Conservation (phyloP, 2,113 vertebrate species). For the Phoxinus phoxinus region DNA sequence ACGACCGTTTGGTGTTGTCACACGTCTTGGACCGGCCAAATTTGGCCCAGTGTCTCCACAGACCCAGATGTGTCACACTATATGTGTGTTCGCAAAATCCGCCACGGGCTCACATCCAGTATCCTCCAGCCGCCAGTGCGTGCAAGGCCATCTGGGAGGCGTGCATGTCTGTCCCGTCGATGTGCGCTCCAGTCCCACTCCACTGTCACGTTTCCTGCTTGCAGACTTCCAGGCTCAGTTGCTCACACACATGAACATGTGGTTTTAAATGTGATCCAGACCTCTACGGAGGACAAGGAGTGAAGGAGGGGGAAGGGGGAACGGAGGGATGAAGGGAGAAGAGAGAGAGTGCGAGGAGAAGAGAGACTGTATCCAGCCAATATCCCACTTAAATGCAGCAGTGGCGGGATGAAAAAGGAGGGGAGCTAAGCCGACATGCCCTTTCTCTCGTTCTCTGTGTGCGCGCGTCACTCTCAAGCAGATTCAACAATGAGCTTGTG, state of each 20-base stretch:
- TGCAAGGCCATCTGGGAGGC: slow-evolving; percentile 15
- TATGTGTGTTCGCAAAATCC: not conserved
- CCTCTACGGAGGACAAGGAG: slow-evolving; percentile 77
- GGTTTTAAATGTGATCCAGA: slow-evolving; percentile 96
- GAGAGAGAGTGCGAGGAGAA: not conserved
- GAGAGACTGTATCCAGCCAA: slow-evolving; percentile 67
- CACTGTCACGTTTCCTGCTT: slow-evolving; percentile 71
- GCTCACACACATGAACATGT: slow-evolving; percentile 82
- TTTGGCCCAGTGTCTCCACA: not conserved
- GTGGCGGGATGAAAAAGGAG: slow-evolving; percentile 72
- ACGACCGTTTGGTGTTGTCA: slow-evolving; percentile 7
- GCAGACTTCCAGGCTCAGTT: slow-evolving; percentile 73
- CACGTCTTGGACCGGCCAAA: slow-evolving; percentile 30
- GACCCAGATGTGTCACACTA: slow-evolving; percentile 1
- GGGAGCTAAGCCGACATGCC: slow-evolving; percentile 69
- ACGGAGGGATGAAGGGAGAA: slow-evolving; percentile 10
- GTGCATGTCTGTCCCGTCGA: slow-evolving; percentile 45
- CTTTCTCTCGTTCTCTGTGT: slow-evolving; percentile 37
- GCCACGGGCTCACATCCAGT: slow-evolving; percentile 16
- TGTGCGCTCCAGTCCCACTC: slow-evolving; percentile 73
- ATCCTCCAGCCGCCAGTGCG: slow-evolving; percentile 1
- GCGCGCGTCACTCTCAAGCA: slow-evolving; percentile 66
- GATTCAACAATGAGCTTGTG: slow-evolving; percentile 75
- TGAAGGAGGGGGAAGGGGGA: slow-evolving; percentile 51
- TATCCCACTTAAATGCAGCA: slow-evolving; percentile 68